A percentile compares a stretch with the other conserved stretches of the same genome.
Evolutionary conservation across 1,140 invertebrate species (phyloP).

Genomic region (Cydia fagiglandana): DNA sequence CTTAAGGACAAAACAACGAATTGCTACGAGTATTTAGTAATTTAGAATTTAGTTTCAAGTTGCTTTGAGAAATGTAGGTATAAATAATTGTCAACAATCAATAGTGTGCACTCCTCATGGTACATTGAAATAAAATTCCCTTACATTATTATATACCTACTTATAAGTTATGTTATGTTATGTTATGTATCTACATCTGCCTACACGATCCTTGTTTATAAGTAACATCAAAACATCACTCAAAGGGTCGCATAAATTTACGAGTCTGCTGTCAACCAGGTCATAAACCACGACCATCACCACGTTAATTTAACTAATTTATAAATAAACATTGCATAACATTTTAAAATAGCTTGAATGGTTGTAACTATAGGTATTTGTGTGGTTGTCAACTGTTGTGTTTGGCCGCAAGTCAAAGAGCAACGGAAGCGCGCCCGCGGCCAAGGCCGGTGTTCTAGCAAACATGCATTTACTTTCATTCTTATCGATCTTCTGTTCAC

Average conservation of each 20-base stretch:
- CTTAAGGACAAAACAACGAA: neutral
- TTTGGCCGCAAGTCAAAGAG: slow-evolving; percentile 55
- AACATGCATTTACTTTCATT: slow-evolving; percentile 29
- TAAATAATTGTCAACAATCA: no score
- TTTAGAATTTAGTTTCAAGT: neutral
- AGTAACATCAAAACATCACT: no score
- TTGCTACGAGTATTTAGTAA: neutral
- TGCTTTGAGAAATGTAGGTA: no score
- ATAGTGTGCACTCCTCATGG: no score
- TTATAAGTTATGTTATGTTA: no score
- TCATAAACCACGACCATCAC: neutral
- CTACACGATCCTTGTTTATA: no score
- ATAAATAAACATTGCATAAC: slow-evolving; percentile 25
- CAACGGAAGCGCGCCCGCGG: slow-evolving; percentile 44
- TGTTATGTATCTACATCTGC: no score
- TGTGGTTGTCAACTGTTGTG: slow-evolving; percentile 39
- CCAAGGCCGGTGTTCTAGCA: slow-evolving; percentile 47
- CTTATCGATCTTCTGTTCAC: slow-evolving; percentile 21
- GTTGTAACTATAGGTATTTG: slow-evolving; percentile 3
- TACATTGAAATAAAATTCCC: no score
- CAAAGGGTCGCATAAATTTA: neutral
- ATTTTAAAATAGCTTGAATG: slow-evolving; percentile 24
- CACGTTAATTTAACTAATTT: neutral
- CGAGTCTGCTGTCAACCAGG: neutral
- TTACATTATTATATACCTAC: no score